These are phyloP conservation scores for Clytia hemisphaerica DNA, from an alignment of 30 jellyfish, hydroid and myxozoan species.

Conservation along the genomic window DNA sequence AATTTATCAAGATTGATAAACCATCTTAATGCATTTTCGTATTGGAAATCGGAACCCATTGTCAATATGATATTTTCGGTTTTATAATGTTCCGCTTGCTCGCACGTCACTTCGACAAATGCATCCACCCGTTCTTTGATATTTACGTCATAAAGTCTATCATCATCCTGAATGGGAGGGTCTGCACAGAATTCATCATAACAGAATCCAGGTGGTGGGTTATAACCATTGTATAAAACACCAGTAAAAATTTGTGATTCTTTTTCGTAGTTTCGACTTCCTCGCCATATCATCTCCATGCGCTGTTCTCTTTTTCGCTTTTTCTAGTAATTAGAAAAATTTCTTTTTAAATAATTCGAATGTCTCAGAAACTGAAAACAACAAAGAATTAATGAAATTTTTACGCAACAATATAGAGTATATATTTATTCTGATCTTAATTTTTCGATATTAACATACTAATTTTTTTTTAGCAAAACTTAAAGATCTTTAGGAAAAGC, in stretches of 20 bases:
- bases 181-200: slow-evolving; percentile 84
- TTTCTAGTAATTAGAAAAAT: slow-evolving; percentile 15
- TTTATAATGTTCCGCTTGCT: slow-evolving; percentile 79
- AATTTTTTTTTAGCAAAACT: too few species aligned
- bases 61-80: slow-evolving; percentile 71
- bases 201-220: slow-evolving; percentile 94
- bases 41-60: slow-evolving; percentile 97
- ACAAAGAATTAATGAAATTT: too few species aligned
- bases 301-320: slow-evolving; percentile 71
- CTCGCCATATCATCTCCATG: slow-evolving; percentile 97
- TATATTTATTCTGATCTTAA: too few species aligned
- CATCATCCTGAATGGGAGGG: slow-evolving; percentile 91
- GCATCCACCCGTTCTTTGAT: slow-evolving; percentile 85
- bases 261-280: slow-evolving; percentile 74
- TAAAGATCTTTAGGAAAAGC: too few species aligned
- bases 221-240: slow-evolving; percentile 81
- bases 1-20: slow-evolving; percentile 82
- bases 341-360: too few species aligned
- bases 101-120: slow-evolving; percentile 80
- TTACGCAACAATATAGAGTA: too few species aligned
- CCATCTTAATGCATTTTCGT: slow-evolving; percentile 89
- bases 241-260: slow-evolving; percentile 89
- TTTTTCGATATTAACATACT: too few species aligned
- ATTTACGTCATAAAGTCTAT: slow-evolving; percentile 73
- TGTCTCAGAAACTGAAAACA: too few species aligned